Evolutionary conservation across 2,797 vertebrate genomes (phyloP).

Genomic region (Liparis tanakae): DNA sequence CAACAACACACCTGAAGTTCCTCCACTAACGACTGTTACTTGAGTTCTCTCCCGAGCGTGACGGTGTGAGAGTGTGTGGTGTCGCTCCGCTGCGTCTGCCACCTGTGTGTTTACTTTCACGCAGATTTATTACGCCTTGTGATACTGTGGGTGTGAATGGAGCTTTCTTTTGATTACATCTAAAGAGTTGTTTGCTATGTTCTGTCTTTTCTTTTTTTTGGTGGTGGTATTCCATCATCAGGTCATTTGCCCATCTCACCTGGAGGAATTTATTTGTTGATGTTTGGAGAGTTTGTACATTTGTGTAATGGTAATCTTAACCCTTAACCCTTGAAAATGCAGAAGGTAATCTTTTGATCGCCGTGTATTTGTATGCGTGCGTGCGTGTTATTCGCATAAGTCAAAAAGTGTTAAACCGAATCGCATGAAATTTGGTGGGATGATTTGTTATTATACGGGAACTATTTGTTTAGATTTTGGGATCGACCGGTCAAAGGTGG

Average conservation of each 20-base stretch:
- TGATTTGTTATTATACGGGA: too few relatives aligned
- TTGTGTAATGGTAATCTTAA: not conserved
- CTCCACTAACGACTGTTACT: not conserved
- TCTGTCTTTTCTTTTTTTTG: not conserved
- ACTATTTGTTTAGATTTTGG: too few relatives aligned
- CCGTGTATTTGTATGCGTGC: too few relatives aligned
- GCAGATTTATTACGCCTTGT: slow-evolving; percentile 73
- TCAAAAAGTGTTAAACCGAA: too few relatives aligned
- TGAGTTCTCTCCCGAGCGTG: not conserved
- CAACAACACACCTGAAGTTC: not conserved
- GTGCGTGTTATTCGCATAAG: too few relatives aligned
- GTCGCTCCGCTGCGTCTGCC: not conserved
- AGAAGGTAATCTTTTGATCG: too few relatives aligned
- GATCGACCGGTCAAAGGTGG: too few relatives aligned
- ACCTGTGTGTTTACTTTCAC: slow-evolving; percentile 21
- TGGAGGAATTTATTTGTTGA: not conserved
- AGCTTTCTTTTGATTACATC: slow-evolving; percentile 21
- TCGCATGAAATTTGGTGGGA: too few relatives aligned
- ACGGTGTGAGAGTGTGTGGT: slow-evolving; percentile 11
- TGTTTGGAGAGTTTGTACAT: not conserved
- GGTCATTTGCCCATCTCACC: not conserved
- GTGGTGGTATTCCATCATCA: not conserved
- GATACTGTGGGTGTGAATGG: not conserved
- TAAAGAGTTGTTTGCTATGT: not conserved
- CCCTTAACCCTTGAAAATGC: too few relatives aligned